Percentiles rank a stretch among this genome's conserved stretches.
Conservation (phyloP, 1,140 invertebrate species). For the Drosophila ambigua region DNA sequence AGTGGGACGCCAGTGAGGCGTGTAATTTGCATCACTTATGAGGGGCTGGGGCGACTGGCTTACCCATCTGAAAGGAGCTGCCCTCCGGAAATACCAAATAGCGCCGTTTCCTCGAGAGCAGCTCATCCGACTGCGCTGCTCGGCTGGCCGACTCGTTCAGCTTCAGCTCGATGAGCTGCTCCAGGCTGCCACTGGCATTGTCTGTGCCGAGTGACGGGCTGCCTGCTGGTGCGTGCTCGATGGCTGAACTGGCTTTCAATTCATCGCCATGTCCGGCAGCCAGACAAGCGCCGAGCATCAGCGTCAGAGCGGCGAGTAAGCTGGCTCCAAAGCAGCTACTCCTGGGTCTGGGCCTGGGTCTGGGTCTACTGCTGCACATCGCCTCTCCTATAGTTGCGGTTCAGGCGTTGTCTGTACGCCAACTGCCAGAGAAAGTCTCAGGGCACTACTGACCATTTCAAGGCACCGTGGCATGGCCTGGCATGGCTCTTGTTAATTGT, state of each 20-base stretch:
- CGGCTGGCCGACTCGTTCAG: slow-evolving; percentile 61
- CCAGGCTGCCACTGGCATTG: slow-evolving; percentile 46
- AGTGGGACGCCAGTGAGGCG: slow-evolving; percentile 30
- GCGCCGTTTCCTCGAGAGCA: slow-evolving; percentile 87
- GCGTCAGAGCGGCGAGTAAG: slow-evolving; percentile 13
- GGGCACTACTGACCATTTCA: slow-evolving; percentile 26
- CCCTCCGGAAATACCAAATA: slow-evolving; percentile 92
- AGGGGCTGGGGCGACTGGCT: slow-evolving; percentile 60
- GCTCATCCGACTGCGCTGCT: slow-evolving; percentile 35
- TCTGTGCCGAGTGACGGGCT: slow-evolving; percentile 34
- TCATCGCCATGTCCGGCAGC: slow-evolving; percentile 6
- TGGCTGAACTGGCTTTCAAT: slow-evolving; percentile 34
- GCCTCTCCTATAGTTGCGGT: slow-evolving; percentile 42
- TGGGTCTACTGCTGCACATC: slow-evolving; percentile 43
- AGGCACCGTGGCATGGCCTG: slow-evolving; percentile 21
- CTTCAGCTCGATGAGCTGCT: slow-evolving; percentile 68
- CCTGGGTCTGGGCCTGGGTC: slow-evolving; percentile 1
- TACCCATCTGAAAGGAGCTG: slow-evolving; percentile 90
- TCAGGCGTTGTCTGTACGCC: slow-evolving; percentile 53
- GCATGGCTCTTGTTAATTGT: slow-evolving; percentile 62
- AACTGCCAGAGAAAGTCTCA: slow-evolving; percentile 57
- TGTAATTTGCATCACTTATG: slow-evolving; percentile 31
- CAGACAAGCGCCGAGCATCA: slow-evolving; percentile 4
- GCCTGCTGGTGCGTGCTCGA: slow-evolving; percentile 33
- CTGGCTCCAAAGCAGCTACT: slow-evolving; percentile 1